A percentile compares a stretch with the other conserved stretches of the same genome.
Conservation (phyloP, 2,888 invertebrate species). For the Cryptophagus acutangulus region DNA sequence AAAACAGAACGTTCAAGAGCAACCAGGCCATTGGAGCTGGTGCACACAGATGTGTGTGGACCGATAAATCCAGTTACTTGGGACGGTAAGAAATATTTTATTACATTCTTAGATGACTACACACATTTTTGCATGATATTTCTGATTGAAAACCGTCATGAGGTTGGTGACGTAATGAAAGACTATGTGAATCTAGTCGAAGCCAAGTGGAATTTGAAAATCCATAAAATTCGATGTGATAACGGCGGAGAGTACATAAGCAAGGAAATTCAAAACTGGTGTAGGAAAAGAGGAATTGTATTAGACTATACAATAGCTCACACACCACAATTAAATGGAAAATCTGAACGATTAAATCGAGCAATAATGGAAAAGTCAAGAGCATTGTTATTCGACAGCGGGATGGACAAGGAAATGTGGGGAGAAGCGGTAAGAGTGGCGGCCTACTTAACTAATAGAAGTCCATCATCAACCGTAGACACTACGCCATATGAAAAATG, state of each 20-base stretch:
- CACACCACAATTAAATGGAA: constrained; percentile 23
- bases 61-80: constrained; percentile 34
- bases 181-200: constrained; percentile 21
- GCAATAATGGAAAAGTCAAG: constrained; percentile 28
- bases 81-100: constrained; percentile 36
- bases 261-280: constrained; percentile 20
- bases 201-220: constrained; percentile 19
- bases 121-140: constrained; percentile 38
- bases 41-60: constrained; percentile 38
- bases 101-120: constrained; percentile 38
- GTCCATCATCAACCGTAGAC: constrained; percentile 18
- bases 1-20: constrained; percentile 25
- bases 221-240: constrained; percentile 23
- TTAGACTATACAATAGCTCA: constrained; percentile 22
- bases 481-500: constrained; percentile 33
- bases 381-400: constrained; percentile 28
- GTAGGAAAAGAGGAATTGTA: constrained; percentile 22
- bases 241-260: constrained; percentile 25
- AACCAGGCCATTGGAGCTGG: constrained; percentile 34
- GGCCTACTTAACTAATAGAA: constrained; percentile 32
- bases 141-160: constrained; percentile 23
- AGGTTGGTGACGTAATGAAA: constrained; percentile 19
- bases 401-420: constrained; percentile 30
- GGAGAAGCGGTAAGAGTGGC: constrained; percentile 30
- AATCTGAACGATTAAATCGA: constrained; percentile 22